Percentiles rank a stretch among this genome's conserved stretches.
Evolutionary conservation across 2,113 vertebrate species (phyloP).

Genomic region (Pygathrix nemaeus): DNA sequence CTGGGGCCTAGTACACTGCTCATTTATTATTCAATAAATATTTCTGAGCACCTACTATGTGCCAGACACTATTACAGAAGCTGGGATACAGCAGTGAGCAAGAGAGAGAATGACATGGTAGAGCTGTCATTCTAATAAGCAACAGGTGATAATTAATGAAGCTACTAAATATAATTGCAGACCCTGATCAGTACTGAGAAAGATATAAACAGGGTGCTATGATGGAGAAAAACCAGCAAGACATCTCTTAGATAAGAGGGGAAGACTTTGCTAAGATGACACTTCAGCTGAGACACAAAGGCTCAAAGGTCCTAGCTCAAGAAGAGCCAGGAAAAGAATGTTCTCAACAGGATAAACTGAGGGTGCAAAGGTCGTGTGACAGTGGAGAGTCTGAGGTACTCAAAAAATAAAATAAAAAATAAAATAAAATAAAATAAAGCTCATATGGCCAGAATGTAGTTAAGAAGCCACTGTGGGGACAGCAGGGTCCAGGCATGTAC

Average conservation of each 20-base stretch:
- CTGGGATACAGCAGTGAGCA: neutral
- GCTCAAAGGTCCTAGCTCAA: neutral
- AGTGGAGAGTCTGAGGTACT: neutral
- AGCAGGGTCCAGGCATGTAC: neutral
- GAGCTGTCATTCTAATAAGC: neutral
- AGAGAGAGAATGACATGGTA: neutral
- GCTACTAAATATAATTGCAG: neutral
- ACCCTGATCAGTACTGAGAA: neutral
- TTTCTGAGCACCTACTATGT: neutral
- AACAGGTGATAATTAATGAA: neutral
- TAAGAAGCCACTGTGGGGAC: neutral
- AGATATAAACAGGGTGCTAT: too few species aligned
- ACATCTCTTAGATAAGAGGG: fast-evolving
- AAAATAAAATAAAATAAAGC: neutral
- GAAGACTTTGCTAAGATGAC: neutral
- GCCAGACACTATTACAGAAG: neutral
- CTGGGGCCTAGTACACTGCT: neutral
- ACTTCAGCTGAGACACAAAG: fast-evolving
- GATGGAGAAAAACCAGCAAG: neutral
- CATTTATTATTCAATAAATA: neutral
- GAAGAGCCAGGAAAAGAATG: neutral
- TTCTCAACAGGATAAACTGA: neutral
- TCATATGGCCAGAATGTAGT: neutral
- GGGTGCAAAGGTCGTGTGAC: too few species aligned
- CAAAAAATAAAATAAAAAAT: neutral